Conservation (phyloP, 2,888 invertebrate species). For the Quadriops clusia region DNA sequence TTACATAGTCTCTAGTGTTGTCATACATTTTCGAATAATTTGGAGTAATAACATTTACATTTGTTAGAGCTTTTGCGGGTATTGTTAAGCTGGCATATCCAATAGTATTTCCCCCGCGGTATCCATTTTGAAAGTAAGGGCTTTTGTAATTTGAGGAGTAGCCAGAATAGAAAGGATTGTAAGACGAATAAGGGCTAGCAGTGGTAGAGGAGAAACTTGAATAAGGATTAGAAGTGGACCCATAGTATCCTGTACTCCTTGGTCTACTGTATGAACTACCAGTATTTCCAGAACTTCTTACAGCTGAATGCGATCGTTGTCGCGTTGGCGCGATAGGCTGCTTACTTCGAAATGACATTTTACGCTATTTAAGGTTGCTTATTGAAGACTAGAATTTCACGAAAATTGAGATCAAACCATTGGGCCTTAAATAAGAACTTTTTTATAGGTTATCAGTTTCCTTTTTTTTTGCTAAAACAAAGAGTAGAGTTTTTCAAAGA, state of each 20-base stretch:
- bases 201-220: conserved; percentile 22
- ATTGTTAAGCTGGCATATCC: conserved; percentile 59
- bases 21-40: conserved; percentile 34
- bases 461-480: no score
- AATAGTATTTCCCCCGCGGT: conserved; percentile 46
- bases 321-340: conserved; percentile 28
- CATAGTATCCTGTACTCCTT: conserved; percentile 27
- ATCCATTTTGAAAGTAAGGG: conserved; percentile 38
- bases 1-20: conserved; percentile 25
- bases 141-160: conserved; percentile 31
- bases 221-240: conserved; percentile 19
- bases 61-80: conserved; percentile 45
- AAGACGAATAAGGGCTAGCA: conserved; percentile 30
- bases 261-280: no score
- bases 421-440: no score
- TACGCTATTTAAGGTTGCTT: no score
- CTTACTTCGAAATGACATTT: conserved; percentile 27
- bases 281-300: no score
- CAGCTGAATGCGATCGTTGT: conserved; percentile 30
- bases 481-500: no score
- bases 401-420: no score
- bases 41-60: conserved; percentile 46
- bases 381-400: no score
- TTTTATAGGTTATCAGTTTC: no score
- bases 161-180: conserved; percentile 17